These are phyloP conservation scores for Chesias legatella DNA, from an alignment of 2,888 invertebrate genomes.

Conservation along the genomic window DNA sequence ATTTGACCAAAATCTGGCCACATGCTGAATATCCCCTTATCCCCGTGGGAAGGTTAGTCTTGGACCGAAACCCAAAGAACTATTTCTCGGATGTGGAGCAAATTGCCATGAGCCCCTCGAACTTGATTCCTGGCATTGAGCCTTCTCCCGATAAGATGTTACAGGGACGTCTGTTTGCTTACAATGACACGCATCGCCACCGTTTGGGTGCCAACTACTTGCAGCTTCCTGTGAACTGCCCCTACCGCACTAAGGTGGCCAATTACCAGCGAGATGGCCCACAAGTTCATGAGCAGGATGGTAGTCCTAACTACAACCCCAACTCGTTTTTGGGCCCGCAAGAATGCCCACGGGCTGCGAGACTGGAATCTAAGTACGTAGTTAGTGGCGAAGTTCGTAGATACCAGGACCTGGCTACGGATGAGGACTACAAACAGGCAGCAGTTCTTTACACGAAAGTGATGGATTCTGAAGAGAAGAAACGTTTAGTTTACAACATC, in stretches of 20 bases:
- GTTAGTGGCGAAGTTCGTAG: conserved; percentile 88
- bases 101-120: conserved; percentile 93
- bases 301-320: conserved; percentile 97
- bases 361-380: conserved; percentile 72
- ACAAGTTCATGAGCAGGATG: conserved; percentile 89
- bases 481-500: conserved; percentile 89
- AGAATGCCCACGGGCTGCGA: conserved; percentile 82
- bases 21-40: conserved; percentile 93
- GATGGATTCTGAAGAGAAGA: conserved; percentile 86
- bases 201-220: conserved; percentile 95
- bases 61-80: conserved; percentile 94
- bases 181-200: conserved; percentile 93
- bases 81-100: conserved; percentile 97
- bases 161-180: conserved; percentile 91
- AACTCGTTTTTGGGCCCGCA: conserved; percentile 96
- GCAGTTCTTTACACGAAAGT: conserved; percentile 90
- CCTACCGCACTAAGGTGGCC: conserved; percentile 83
- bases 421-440: conserved; percentile 95
- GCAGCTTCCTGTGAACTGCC: conserved; percentile 97
- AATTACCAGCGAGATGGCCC: conserved; percentile 96
- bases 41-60: conserved; percentile 91
- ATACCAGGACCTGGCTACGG: conserved; percentile 87
- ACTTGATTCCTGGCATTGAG: conserved; percentile 95
- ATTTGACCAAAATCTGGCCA: conserved; percentile 96
- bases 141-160: conserved; percentile 97